Evolutionary conservation across 2,888 invertebrate genomes (phyloP).

Genomic region (Synanthedon andrenaeformis): DNA sequence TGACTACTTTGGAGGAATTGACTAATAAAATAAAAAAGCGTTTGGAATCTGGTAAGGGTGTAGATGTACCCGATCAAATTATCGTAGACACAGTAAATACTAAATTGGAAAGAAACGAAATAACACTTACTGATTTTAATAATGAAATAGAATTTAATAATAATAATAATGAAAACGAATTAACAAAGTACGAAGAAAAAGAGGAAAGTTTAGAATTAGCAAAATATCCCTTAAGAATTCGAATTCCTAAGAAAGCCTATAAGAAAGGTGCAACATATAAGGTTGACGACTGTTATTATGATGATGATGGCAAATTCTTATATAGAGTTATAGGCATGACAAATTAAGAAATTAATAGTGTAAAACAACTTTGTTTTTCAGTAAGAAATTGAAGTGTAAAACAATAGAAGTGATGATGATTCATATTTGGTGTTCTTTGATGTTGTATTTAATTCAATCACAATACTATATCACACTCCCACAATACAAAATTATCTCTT

Average conservation of each 20-base stretch:
- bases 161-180: conserved; percentile 12
- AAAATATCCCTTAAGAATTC: conserved; percentile 73
- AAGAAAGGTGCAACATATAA: conserved; percentile 77
- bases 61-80: conserved; percentile 43
- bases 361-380: too few species aligned
- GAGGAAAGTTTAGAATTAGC: conserved; percentile 22
- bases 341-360: conserved; percentile 9
- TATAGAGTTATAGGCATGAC: conserved; percentile 82
- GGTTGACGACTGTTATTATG: conserved; percentile 84
- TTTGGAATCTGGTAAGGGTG: conserved; percentile 34
- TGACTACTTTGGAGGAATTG: conserved; percentile 45
- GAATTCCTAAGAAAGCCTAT: conserved; percentile 75
- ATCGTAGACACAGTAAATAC: conserved; percentile 28
- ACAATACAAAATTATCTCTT: not conserved
- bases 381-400: too few species aligned
- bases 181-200: conserved; percentile 26
- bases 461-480: not conserved
- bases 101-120: conserved; percentile 4
- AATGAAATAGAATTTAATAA: conserved; percentile 29
- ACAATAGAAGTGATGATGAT: conserved; percentile 1
- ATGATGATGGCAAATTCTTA: conserved; percentile 82
- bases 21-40: conserved; percentile 37
- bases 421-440: not conserved
- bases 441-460: too few species aligned
- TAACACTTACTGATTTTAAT: conserved; percentile 18